These are phyloP conservation scores for Tipula unca DNA, from an alignment of 2,888 invertebrate species.

Conservation along the genomic window DNA sequence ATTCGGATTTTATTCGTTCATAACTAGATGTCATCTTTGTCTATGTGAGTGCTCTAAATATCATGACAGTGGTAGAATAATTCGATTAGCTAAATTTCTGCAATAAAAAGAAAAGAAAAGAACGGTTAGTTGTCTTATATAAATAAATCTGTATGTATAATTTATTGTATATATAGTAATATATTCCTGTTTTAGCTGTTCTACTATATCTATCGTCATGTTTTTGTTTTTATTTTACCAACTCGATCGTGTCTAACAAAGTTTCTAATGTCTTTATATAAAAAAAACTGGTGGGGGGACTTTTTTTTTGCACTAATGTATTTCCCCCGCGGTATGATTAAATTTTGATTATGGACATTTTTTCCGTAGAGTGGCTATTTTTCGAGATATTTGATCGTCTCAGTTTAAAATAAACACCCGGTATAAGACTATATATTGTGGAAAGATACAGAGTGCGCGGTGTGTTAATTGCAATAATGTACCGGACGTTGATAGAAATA, in stretches of 20 bases:
- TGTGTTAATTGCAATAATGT: background rate
- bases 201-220: background rate
- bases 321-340: too few species aligned
- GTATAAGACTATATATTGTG: too few species aligned
- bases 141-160: background rate
- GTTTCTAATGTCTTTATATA: background rate
- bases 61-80: background rate
- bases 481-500: background rate
- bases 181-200: too few species aligned
- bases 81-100: background rate
- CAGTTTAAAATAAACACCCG: too few species aligned
- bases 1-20: conserved; percentile 73
- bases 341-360: too few species aligned
- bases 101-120: background rate
- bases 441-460: too few species aligned
- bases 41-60: background rate
- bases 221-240: background rate
- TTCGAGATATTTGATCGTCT: too few species aligned
- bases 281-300: too few species aligned
- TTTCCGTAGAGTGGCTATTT: too few species aligned
- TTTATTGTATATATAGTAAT: too few species aligned
- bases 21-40: conserved; percentile 45
- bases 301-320: too few species aligned
- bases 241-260: background rate
- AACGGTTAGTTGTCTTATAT: background rate